Evolutionary conservation across 2,888 invertebrate genomes (phyloP).

Genomic region (Diarsia dahlii): DNA sequence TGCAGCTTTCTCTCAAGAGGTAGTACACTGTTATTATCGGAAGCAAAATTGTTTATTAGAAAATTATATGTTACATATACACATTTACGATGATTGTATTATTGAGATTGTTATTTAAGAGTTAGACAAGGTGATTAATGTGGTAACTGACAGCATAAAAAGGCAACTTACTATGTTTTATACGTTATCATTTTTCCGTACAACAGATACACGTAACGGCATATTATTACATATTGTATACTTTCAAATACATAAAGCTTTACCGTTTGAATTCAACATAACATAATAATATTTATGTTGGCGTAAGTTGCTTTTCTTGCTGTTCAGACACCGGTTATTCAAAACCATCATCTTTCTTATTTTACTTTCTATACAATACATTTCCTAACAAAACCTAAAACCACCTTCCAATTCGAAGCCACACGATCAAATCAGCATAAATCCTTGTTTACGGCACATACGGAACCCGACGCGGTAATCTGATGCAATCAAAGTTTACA

Average conservation of each 20-base stretch:
- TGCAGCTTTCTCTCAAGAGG: conserved; percentile 36
- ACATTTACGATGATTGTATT: background rate
- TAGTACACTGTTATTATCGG: conserved; percentile 19
- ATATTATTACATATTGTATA: too few species aligned
- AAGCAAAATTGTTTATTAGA: conserved; percentile 25
- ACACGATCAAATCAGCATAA: conserved; percentile 59
- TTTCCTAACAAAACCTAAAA: conserved; percentile 22
- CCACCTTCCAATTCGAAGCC: conserved; percentile 35
- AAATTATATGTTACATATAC: conserved; percentile 21
- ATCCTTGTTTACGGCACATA: conserved; percentile 55
- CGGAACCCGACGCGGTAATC: conserved; percentile 54
- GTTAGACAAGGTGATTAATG: background rate
- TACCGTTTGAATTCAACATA: too few species aligned
- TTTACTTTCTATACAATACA: conserved; percentile 22
- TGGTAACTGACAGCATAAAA: background rate
- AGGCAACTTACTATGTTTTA: too few species aligned
- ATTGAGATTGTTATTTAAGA: background rate
- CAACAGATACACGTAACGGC: too few species aligned
- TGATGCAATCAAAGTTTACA: conserved; percentile 67
- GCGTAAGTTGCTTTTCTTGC: background rate
- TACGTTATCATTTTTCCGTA: too few species aligned
- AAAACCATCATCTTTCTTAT: background rate
- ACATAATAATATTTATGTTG: too few species aligned
- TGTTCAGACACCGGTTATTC: background rate
- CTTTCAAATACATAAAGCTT: too few species aligned